Evolutionary conservation across 1,140 invertebrate species (phyloP), one percentile per base, ranked within the genome.

Genomic region (Megathymus violae): DNA sequence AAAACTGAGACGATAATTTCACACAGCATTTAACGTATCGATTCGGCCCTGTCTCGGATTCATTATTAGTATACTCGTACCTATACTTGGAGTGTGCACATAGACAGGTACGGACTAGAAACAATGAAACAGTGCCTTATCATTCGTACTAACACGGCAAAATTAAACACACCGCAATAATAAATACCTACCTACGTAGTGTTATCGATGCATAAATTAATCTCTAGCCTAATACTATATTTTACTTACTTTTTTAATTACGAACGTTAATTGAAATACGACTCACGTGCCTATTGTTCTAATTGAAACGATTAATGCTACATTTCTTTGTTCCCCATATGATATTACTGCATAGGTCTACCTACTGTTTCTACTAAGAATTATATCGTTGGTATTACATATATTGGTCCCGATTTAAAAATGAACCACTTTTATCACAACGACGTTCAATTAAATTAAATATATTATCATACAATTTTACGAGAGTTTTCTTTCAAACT

Each of bases 201-300:
- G 70, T 80, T 83, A 83, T 83, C 81, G 74, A 54, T 56, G 71
- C 69, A 80, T 78, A 80, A 82, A 80, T 82, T 80, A 84, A 80
- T 82, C 80, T 76, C 27, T 64, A 64, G 63, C 59, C 70, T 84
- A 82, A 82, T 80, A 82, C 76, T 80, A 78, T 82, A 78, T 82
- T 80, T 80, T 80, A 75, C 68, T 74, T 72, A 74, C 71, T 73
- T 78, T 85, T 84, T 85, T 80, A 80, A 85, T 82, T 82, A 82
- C 67, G 60, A 46, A 74, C 60, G 79, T 80, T 84, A 84, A 84
- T 84, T 84, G 76, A 84, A 84, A 78, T 67, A 62, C 63, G 60
- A 64, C 65, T 70, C 67, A 71, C 69, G 69, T 79, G 69, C 54
- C 54, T 44, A 58, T 58, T 58, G 54, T 58, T 58, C 54, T 58